Base-by-base conservation (phyloP, 2,888 invertebrate species). In the Syritta pipiens region DNA sequence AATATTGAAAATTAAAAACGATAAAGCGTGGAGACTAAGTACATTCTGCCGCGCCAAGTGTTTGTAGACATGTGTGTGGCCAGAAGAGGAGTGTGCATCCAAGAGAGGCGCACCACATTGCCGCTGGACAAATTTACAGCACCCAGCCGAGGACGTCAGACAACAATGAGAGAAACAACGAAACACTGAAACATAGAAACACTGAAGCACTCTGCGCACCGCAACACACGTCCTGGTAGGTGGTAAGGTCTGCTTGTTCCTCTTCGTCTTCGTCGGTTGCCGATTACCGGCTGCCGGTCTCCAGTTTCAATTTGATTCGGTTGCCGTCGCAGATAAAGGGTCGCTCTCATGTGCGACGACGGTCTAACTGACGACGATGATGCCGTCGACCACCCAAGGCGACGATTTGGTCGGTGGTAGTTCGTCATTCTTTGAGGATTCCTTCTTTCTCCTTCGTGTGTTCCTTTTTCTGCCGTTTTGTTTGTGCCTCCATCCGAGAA, bases 141-240 rank as follows among this genome's bases (percentile, higher is more conserved):
- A 57, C 24, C 55, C 46, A 35, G 37, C 44, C 10, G 20, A 9
- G 26, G 1, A 49, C 46, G 53, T 53, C 75, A 69, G 69, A 67
- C 75, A 76, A 76, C 76, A 77, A 77, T 77, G 63, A 37, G 37
- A 75, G 48, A 67, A 67, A 55, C 30, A 63, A 62, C 24, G 48
- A 74, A 59, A 51, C 51, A 74, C 51, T 59, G 69, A 57, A 76
- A 71, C 62, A 55, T 37, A 9, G 53, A 76, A 63, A 59, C 57
- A 69, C 59, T 63, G 57, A 63, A 74, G 60, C 57, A 42, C 14
- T 6, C 5, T 30, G n/a, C 17, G 53, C 53, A 26, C 28, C 67
- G 26, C 44, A 57, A 69, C n/a, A n/a, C n/a, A n/a, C 65, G 65
- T 79, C 77, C 71, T 79, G 65, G 77, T 79, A 79, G 71, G 77